Conservation (phyloP, 2,888 invertebrate genomes). For the Helobdella robusta region DNA sequence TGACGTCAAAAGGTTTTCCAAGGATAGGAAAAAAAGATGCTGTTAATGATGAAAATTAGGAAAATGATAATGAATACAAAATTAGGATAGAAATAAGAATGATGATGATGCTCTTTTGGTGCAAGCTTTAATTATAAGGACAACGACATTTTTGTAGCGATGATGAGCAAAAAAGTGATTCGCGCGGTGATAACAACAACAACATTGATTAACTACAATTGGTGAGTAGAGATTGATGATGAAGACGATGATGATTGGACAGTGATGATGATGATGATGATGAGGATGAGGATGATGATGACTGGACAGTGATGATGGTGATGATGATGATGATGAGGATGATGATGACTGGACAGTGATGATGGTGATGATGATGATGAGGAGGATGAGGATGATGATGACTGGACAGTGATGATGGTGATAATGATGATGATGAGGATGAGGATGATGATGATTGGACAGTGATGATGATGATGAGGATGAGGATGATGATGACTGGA, state of each 20-base stretch:
- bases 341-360: not conserved
- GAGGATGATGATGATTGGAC: not conserved
- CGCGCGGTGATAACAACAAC: too few species aligned
- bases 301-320: slow-evolving; percentile 13
- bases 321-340: slow-evolving; percentile 14
- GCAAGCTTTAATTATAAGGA: too few species aligned
- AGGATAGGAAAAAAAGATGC: too few species aligned
- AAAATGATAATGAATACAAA: too few species aligned
- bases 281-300: slow-evolving; percentile 19
- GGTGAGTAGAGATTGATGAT: slow-evolving; percentile 1
- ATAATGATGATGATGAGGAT: not conserved
- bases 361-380: not conserved
- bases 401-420: not conserved
- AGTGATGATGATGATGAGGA: not conserved
- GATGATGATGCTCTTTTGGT: too few species aligned
- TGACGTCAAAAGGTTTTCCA: too few species aligned
- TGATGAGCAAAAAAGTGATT: too few species aligned
- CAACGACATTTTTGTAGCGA: too few species aligned
- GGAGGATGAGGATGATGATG: not conserved
- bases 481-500: not conserved
- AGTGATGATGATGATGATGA: slow-evolving; percentile 16
- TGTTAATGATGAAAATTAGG: too few species aligned
- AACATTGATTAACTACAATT: too few species aligned
- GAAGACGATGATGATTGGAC: slow-evolving; percentile 18
- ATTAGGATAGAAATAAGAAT: too few species aligned